Evolutionary conservation across 2,797 vertebrate species (phyloP).

Genomic region (Mormyrops attenuatus): DNA sequence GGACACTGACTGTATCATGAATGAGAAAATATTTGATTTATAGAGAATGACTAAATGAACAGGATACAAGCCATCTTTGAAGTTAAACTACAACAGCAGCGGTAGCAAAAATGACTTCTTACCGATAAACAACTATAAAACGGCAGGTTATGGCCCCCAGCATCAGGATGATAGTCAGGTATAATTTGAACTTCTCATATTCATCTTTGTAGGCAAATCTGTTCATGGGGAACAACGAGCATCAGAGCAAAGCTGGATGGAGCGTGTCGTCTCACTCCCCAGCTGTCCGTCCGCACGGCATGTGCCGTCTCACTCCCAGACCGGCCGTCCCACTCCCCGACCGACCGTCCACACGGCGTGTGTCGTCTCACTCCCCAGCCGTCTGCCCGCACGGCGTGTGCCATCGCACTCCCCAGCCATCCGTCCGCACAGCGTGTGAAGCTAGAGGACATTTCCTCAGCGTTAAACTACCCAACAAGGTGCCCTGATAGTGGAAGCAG

Average conservation of each 20-base stretch:
- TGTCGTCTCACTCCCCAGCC: no score
- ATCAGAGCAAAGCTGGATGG: neutral
- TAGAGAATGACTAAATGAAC: neutral
- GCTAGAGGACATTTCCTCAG: neutral
- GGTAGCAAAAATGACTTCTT: slow-evolving; percentile 27
- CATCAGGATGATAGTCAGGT: slow-evolving; percentile 92
- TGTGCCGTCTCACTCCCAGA: neutral
- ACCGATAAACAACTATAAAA: slow-evolving; percentile 91
- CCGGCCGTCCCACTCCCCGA: neutral
- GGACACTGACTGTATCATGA: neutral
- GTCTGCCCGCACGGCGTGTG: no score
- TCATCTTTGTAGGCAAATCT: slow-evolving; percentile 98
- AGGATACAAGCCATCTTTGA: neutral
- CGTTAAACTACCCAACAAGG: neutral
- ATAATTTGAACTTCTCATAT: slow-evolving; percentile 98
- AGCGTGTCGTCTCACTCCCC: neutral
- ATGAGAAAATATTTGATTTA: slow-evolving; percentile 3
- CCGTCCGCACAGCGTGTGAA: no score
- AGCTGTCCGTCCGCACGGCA: neutral
- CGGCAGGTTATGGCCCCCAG: slow-evolving; percentile 86
- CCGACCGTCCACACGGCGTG: no score
- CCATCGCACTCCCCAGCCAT: no score
- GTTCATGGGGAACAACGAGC: neutral
- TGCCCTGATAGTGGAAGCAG: neutral
- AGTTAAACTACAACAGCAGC: neutral